Percentiles rank a stretch among this genome's conserved stretches.
phyloP scores from a whole-genome alignment of 2,888 invertebrate genomes.

The Clepsis dumicolana region DNA sequence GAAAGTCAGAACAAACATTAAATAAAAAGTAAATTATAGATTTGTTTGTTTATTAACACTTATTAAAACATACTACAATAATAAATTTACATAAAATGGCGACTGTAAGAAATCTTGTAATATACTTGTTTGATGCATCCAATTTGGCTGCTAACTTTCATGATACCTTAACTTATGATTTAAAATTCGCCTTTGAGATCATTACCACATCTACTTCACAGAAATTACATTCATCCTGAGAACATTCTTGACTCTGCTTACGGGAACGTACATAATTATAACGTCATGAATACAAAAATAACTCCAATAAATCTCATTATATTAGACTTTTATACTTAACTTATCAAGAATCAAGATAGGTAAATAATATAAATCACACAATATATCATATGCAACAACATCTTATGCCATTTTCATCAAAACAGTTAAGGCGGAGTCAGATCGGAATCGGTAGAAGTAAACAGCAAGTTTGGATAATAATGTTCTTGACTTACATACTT shows the following conservation, averaged over 20 bases:
- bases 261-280: conserved; percentile 48
- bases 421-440: not conserved
- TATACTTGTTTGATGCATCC: conserved; percentile 56
- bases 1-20: too few species aligned
- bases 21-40: conserved; percentile 18
- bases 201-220: conserved; percentile 46
- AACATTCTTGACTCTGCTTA: conserved; percentile 46
- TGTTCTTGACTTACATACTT: too few species aligned
- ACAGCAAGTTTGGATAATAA: too few species aligned
- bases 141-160: conserved; percentile 60
- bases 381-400: conserved; percentile 25
- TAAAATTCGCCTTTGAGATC: conserved; percentile 51
- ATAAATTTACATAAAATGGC: conserved; percentile 78
- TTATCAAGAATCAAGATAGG: conserved; percentile 57
- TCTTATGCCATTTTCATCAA: conserved; percentile 9
- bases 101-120: conserved; percentile 58
- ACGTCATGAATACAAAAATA: conserved; percentile 76
- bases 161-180: conserved; percentile 40
- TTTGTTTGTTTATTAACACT: conserved; percentile 77
- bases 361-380: conserved; percentile 37
- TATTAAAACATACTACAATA: conserved; percentile 77
- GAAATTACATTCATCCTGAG: conserved; percentile 46
- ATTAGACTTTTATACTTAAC: conserved; percentile 64
- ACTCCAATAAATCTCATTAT: conserved; percentile 78
- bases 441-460: not conserved